Conservation (phyloP, 2,113 vertebrate species). For the Maccullochella peelii region DNA sequence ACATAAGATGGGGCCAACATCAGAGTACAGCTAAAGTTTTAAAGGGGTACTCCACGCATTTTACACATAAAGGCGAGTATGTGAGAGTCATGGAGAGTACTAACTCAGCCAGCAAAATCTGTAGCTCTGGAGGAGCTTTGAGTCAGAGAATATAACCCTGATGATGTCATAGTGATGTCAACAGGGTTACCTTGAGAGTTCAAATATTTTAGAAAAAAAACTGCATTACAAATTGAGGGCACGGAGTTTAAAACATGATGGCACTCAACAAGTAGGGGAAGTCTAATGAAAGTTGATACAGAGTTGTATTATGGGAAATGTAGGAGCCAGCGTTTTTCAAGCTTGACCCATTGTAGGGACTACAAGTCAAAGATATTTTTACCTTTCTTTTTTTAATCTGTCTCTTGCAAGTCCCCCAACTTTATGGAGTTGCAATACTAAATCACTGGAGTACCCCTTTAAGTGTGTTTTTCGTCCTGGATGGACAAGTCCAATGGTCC, state of each 20-base stretch:
- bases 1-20: not conserved
- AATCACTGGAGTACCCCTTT: not conserved
- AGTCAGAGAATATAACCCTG: not conserved
- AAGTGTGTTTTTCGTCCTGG: not conserved
- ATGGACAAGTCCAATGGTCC: constrained; percentile 50
- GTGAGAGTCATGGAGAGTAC: too few species aligned
- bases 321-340: not conserved
- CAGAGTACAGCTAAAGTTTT: not conserved
- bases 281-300: not conserved
- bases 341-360: too few species aligned
- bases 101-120: too few species aligned
- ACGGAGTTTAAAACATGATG: not conserved
- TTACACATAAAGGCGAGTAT: not conserved
- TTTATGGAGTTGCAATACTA: not conserved
- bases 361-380: not conserved
- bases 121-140: not conserved
- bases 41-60: not conserved
- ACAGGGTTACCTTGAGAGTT: not conserved
- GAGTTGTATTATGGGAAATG: not conserved
- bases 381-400: not conserved
- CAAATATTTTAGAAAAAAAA: not conserved
- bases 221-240: not conserved
- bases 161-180: not conserved
- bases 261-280: not conserved
- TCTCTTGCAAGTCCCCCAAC: not conserved